Evolutionary conservation across 30 jellyfish, hydroid and myxozoan species (phyloP), one percentile per base, ranked within the genome.

Genomic region (Clytia hemisphaerica): DNA sequence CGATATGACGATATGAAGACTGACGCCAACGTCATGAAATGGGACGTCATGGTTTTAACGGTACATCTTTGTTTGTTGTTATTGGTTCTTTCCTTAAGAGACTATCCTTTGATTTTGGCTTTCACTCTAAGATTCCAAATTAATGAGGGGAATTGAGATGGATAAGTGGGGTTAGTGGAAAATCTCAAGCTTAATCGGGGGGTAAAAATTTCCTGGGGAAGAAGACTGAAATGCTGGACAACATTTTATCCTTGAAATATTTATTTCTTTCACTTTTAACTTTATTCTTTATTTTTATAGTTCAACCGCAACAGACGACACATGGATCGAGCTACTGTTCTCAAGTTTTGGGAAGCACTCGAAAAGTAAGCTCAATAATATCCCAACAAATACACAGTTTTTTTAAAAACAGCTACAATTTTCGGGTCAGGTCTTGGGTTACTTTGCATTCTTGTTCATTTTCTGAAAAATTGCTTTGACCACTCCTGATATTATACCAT

Each of bases 271-370:
- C 0, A 37, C 30, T 29, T 37, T 31, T 60, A n/a, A 22, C 0
- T n/a, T n/a, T 60, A 60, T 60, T 24, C n/a, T 60, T 22, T 26
- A n/a, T 12, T 60, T 10, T 69, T 71, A 15, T 47, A 78, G 93
- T 22, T 73, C 16, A 58, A 70, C 34, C 73, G 99, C 27, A 90
- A 90, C 51, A 67, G 95, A 34, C 77, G 99, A 54, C 99, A 90
- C 49, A 80, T 90, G 94, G 99, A 90, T 79, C 68, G 99, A 40
- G 99, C 99, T 4, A 65, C 91, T 61, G 95, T 75, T 2, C 63
- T 90, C 58, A 80, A 72, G 35, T 82, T 90, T 73, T 90, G 99
- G 99, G 99, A 90, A 45, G 58, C 86, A 3, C 85, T 90, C 28
- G 99, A 90, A 37, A 79, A 79, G 81, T 88, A 38, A 28, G 86